Conservation (phyloP, 2,797 vertebrate species). For the Anguilla anguilla region DNA sequence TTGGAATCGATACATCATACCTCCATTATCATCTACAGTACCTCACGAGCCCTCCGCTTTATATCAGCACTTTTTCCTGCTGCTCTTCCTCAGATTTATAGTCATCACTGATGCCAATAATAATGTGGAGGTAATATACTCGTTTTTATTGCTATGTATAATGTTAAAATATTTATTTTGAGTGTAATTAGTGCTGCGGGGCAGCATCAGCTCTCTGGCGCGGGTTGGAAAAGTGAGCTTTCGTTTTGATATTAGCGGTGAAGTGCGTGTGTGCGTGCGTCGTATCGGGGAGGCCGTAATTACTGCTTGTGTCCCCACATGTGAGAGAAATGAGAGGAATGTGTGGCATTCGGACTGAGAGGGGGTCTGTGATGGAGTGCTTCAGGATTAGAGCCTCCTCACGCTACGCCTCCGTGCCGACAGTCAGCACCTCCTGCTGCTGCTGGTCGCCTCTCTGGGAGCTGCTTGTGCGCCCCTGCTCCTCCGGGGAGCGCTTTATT, state of each 20-base stretch:
- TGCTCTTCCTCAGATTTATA: neutral
- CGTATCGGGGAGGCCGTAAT: neutral
- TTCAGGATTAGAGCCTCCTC: neutral
- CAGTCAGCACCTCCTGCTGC: neutral
- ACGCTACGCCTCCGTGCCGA: neutral
- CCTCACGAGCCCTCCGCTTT: neutral
- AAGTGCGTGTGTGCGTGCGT: neutral
- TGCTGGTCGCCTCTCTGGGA: neutral
- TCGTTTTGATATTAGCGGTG: neutral
- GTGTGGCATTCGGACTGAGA: neutral
- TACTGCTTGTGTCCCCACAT: neutral
- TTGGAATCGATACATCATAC: neutral
- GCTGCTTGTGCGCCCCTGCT: neutral
- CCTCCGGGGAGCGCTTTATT: neutral
- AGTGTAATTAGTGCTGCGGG: neutral
- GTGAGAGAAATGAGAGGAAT: constrained; percentile 6
- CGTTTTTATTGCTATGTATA: neutral
- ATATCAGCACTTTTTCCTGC: neutral
- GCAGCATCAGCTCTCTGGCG: neutral
- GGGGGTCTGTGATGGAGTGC: neutral
- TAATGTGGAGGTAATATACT: neutral
- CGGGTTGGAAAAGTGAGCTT: neutral
- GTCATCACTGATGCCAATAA: neutral
- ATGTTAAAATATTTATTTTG: neutral
- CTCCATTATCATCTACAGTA: neutral